These are phyloP conservation scores for Anhinga rufa DNA, from an alignment of 2,113 vertebrate species.

Conservation along the genomic window DNA sequence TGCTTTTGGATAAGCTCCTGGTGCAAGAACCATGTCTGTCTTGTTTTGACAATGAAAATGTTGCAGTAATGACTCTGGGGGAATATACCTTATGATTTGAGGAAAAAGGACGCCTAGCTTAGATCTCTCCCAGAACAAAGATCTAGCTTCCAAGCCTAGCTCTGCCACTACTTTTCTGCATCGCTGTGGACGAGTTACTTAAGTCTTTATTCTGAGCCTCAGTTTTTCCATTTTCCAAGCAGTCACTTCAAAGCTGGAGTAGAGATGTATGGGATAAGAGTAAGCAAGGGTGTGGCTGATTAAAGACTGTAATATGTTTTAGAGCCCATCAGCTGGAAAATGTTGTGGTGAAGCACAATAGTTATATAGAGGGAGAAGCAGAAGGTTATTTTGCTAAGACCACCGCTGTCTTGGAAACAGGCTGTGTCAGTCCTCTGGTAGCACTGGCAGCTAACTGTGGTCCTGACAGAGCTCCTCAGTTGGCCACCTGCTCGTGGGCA, in stretches of 20 bases:
- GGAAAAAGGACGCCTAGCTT: not conserved
- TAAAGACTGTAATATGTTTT: not conserved
- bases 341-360: not conserved
- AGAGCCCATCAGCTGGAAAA: not conserved
- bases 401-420: not conserved
- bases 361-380: not conserved
- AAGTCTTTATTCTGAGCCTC: not conserved
- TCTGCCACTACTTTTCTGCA: not conserved
- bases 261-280: not conserved
- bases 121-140: not conserved
- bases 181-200: not conserved
- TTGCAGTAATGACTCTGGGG: not conserved
- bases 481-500: not conserved
- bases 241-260: not conserved
- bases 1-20: not conserved
- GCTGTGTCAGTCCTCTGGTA: not conserved
- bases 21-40: not conserved
- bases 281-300: not conserved
- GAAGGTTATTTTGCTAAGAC: not conserved
- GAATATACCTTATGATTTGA: not conserved
- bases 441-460: not conserved
- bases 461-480: not conserved
- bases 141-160: not conserved
- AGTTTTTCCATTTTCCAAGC: not conserved
- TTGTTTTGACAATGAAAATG: not conserved